Evolutionary conservation across 2,888 invertebrate genomes (phyloP).

Genomic region (Megamerina dolium): DNA sequence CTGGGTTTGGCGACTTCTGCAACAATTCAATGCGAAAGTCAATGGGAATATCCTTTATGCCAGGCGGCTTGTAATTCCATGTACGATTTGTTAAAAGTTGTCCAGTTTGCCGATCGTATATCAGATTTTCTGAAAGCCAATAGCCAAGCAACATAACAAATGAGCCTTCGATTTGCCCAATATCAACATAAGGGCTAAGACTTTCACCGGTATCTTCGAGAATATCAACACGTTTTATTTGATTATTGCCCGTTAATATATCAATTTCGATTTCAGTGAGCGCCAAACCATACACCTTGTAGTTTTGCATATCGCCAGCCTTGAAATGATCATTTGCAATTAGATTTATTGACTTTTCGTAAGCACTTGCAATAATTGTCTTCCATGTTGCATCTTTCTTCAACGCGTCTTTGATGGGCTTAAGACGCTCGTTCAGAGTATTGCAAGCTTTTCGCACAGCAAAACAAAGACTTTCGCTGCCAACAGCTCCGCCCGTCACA

Average conservation of each 20-base stretch:
- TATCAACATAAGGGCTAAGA: slow-evolving; percentile 63
- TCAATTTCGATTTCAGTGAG: slow-evolving; percentile 69
- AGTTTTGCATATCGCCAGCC: slow-evolving; percentile 51
- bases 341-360: slow-evolving; percentile 52
- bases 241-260: slow-evolving; percentile 68
- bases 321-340: slow-evolving; percentile 56
- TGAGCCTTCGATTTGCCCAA: slow-evolving; percentile 71
- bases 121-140: slow-evolving; percentile 64
- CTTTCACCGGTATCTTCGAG: slow-evolving; percentile 67
- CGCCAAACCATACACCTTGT: slow-evolving; percentile 58
- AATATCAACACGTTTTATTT: slow-evolving; percentile 61
- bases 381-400: slow-evolving; percentile 50
- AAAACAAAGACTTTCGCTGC: slow-evolving; percentile 60
- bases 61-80: slow-evolving; percentile 73
- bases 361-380: slow-evolving; percentile 53
- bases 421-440: slow-evolving; percentile 54
- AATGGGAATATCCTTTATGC: slow-evolving; percentile 68
- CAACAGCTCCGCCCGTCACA: slow-evolving; percentile 62
- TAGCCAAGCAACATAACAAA: slow-evolving; percentile 70
- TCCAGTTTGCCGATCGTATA: slow-evolving; percentile 59
- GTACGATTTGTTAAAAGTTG: slow-evolving; percentile 65
- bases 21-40: slow-evolving; percentile 65
- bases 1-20: slow-evolving; percentile 58
- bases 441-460: slow-evolving; percentile 59
- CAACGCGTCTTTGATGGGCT: slow-evolving; percentile 48